Conservation (phyloP, 2,797 vertebrate species). For the Delichon dasypus region DNA sequence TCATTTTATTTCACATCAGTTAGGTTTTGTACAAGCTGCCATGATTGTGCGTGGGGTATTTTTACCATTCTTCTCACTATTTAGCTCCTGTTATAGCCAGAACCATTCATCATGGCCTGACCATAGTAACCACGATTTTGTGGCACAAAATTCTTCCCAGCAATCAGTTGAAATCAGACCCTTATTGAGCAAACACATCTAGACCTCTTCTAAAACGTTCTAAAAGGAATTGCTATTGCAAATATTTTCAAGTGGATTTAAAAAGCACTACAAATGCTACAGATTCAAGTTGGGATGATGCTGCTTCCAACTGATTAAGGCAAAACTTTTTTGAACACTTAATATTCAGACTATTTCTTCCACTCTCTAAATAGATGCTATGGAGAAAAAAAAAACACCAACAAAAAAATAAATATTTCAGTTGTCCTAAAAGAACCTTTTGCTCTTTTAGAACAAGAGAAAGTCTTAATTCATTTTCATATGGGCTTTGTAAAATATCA, state of each 20-base stretch:
- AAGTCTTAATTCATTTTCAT: neutral
- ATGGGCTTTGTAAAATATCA: neutral
- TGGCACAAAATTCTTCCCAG: neutral
- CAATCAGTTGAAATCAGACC: neutral
- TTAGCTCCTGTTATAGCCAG: neutral
- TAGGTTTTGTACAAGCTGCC: neutral
- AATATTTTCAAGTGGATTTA: neutral
- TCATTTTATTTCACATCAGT: neutral
- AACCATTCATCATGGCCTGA: neutral
- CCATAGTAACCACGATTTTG: rapidly evolving
- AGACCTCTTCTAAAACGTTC: neutral
- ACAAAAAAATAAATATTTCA: neutral
- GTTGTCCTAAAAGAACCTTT: neutral
- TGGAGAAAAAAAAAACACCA: rapidly evolving
- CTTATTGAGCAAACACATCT: neutral
- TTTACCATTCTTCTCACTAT: neutral
- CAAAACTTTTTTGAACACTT: neutral
- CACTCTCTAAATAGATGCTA: neutral
- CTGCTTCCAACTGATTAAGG: neutral
- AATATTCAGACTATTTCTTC: neutral
- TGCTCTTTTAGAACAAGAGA: neutral
- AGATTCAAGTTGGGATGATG: neutral
- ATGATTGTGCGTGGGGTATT: neutral
- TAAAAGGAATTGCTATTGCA: neutral
- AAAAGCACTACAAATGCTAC: neutral